Base-by-base conservation (phyloP, 1,140 invertebrate species). In the Dufourea novaeangliae region DNA sequence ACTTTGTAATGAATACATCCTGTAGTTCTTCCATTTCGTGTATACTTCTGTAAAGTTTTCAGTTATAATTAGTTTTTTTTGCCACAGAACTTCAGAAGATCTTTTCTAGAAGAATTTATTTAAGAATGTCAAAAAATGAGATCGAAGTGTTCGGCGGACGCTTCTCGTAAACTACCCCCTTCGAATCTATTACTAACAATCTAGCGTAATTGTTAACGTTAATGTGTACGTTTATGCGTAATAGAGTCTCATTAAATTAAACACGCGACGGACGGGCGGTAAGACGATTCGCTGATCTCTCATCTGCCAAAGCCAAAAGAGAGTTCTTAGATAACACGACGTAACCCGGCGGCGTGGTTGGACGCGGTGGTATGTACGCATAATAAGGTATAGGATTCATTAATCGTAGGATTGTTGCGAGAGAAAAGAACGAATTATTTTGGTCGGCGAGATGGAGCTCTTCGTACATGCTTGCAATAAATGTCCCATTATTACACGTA, bases 371-470 rank as follows among this genome's bases (percentile, higher is more conserved):
- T 66, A 39, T 56, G 62, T 78, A 84, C 41, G 80, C 79, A 79
- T 86, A 85, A 88, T 84, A 77, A 67, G 29, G 25, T 83, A 59
- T 81, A 77, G 37, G 25, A 25, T 39, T 57, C 12, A 56, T 67
- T 67, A 74, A 74, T 74, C 80, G 66, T 87, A 84, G 80, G 27
- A 88, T 89, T 86, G 86, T 89, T 88, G 41, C 52, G 79, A 81
- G 71, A 80, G 70, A 80, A 68, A 63, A 77, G 63, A 84, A 34
- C 46, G 59, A 80, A 78, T 83, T 80, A 80, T 37, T 62, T 3
- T 74, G 57, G 59, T 71, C 71, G 59, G 25, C 46, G 32, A 82
- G 57, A 69, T 54, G 75, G 52, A 59, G 56, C 64, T 83, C 41
- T 64, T 79, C 57, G 64, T 75, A 54, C 71, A 46, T 50, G 78